Percentiles rank a stretch among this genome's conserved stretches.
phyloP scores from a whole-genome alignment of 1,140 invertebrate species.

The Drosophila pachea region DNA sequence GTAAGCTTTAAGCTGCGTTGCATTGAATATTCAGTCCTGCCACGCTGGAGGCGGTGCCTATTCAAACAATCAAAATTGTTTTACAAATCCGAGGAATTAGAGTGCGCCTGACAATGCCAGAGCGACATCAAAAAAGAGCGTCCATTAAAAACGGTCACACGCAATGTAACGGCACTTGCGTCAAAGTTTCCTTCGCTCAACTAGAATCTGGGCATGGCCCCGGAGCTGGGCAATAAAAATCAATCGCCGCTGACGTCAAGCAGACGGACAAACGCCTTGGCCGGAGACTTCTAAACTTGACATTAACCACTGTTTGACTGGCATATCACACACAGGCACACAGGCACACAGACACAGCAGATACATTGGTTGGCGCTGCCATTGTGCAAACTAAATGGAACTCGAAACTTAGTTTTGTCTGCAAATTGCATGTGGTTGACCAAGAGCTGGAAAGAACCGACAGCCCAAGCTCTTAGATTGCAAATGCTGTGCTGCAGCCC shows the following conservation, averaged over 20 bases:
- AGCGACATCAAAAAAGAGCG: constrained; percentile 25
- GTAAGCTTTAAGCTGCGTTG: constrained; percentile 4
- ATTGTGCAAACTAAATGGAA: constrained; percentile 12
- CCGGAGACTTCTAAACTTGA: constrained; percentile 25
- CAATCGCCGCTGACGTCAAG: constrained; percentile 64
- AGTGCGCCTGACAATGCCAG: background rate
- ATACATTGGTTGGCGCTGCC: background rate
- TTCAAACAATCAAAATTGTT: constrained; percentile 43
- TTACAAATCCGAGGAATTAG: constrained; percentile 39
- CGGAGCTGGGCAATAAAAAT: constrained; percentile 38
- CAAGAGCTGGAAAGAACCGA: constrained; percentile 1
- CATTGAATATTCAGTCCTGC: constrained; percentile 4
- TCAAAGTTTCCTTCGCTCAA: constrained; percentile 19
- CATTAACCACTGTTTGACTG: constrained; percentile 32
- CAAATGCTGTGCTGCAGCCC: background rate
- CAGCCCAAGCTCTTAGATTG: constrained; percentile 9
- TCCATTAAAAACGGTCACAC: constrained; percentile 41
- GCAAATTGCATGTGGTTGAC: constrained; percentile 42
- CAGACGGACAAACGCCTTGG: constrained; percentile 4
- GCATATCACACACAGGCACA: constrained; percentile 7
- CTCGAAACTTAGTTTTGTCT: constrained; percentile 34
- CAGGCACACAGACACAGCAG: background rate
- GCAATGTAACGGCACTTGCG: constrained; percentile 39
- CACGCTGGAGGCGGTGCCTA: constrained; percentile 12
- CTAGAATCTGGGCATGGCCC: background rate